Evolutionary conservation across 2,113 vertebrate species (phyloP), one percentile per base, ranked within the genome.

Genomic region (Carollia perspicillata): DNA sequence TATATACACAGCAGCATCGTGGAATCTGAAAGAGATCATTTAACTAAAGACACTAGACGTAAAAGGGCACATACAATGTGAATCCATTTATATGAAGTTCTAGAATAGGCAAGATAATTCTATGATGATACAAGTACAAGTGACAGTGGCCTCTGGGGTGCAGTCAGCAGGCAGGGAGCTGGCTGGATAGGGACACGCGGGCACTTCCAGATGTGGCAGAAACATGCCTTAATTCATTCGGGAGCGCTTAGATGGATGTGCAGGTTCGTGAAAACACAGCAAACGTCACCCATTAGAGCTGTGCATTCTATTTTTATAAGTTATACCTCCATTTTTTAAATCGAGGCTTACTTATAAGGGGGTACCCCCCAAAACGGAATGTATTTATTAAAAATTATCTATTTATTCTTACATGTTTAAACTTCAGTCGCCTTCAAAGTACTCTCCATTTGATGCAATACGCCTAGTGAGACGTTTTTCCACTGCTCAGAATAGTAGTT

Each of bases 261-360:
- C 17, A 42, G 55, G 42, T 83, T 66, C 78, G 35, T 68, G 47
- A 92, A 8, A 8, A 77, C 55, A 71, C 60, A 77, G 44, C n/a
- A 55, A 44, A 72, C 55, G 75, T 0, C 42, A 80, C 33, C 78
- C 16, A 16, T 35, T 90, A 90, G 68, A 42, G 55, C 6, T 53
- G 12, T 51, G 16, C 37, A 55, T 78, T 83, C 72, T 63, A n/a
- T 72, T 85, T 93, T 91, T 83, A 22, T 63, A 85, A 92, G 75
- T 95, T 89, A 49, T 55, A 68, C 26, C 13, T 47, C 44, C 58
- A 35, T 68, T 95, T 96, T 96, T 60, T 47, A 96, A 94, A 83
- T 20, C 37, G 44, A 17, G 68, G 74, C 72, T 63, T 60, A 63
- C 49, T 89, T 86, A 63, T 63, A 30, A 63, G 11, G 28, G 58